Evolutionary conservation across 2,113 vertebrate genomes (phyloP).

Genomic region (Diglossa brunneiventris): DNA sequence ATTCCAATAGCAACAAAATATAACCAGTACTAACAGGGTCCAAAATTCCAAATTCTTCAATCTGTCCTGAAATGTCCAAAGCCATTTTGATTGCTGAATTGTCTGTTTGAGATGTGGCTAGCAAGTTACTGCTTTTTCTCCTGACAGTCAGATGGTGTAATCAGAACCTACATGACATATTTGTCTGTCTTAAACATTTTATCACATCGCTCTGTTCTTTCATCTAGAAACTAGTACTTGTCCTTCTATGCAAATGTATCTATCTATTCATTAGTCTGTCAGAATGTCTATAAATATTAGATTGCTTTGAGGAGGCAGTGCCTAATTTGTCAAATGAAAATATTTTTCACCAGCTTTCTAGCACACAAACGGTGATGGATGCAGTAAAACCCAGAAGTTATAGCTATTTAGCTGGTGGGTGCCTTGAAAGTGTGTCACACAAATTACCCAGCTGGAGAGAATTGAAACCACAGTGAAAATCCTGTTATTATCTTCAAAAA

Average conservation of each 20-base stretch:
- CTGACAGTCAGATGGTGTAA: constrained; percentile 23
- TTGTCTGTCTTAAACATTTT: constrained; percentile 40
- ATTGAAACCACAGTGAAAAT: constrained; percentile 29
- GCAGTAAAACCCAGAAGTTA: neutral
- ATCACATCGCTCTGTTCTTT: neutral
- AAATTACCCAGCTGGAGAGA: constrained; percentile 26
- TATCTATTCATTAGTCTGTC: constrained; percentile 56
- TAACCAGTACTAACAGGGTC: neutral
- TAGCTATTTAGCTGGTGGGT: neutral
- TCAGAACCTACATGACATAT: constrained; percentile 20
- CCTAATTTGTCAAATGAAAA: constrained; percentile 49
- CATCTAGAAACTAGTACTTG: constrained; percentile 39
- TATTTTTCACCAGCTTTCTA: constrained; percentile 29
- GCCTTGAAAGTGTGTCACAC: constrained; percentile 37
- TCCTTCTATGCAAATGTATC: constrained; percentile 26
- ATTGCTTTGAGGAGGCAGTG: constrained; percentile 44
- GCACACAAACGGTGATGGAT: constrained; percentile 10
- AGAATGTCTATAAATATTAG: constrained; percentile 52
- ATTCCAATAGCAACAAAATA: neutral
- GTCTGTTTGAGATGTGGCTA: neutral
- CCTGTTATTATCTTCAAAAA: constrained; percentile 22
- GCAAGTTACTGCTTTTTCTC: neutral
- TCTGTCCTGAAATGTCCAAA: constrained; percentile 12
- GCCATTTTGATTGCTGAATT: neutral
- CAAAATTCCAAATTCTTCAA: constrained; percentile 31